Percentiles rank a stretch among this genome's conserved stretches.
Conservation (phyloP, 2,888 invertebrate genomes). For the Corbicula japonica region DNA sequence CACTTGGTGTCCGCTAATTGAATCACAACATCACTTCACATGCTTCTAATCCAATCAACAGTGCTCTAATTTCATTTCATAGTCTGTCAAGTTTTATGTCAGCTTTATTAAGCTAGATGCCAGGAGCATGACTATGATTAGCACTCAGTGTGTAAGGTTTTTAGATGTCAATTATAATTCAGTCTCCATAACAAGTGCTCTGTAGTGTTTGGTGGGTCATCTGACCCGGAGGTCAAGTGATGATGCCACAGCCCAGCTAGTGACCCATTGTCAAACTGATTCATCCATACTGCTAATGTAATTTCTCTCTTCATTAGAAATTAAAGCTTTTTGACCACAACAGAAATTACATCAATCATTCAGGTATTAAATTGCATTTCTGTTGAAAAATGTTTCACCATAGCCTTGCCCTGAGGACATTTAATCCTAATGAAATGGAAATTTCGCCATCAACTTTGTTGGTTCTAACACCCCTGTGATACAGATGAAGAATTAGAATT, state of each 20-base stretch:
- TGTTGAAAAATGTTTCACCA: background rate
- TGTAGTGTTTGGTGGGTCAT: constrained; percentile 12
- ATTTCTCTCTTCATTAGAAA: constrained; percentile 17
- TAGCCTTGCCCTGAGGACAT: too few species aligned
- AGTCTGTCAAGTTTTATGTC: constrained; percentile 33
- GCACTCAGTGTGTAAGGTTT: constrained; percentile 9
- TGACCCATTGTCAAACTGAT: background rate
- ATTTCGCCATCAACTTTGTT: too few species aligned
- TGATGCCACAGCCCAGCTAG: background rate
- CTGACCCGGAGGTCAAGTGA: constrained; percentile 6
- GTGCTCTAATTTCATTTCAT: constrained; percentile 37
- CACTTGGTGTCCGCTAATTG: too few species aligned
- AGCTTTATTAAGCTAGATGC: constrained; percentile 24
- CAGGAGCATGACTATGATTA: constrained; percentile 15
- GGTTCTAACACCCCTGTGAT: too few species aligned
- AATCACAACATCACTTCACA: constrained; percentile 1
- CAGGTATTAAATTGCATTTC: background rate
- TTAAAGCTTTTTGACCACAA: too few species aligned
- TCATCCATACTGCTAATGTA: constrained; percentile 9
- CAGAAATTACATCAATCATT: background rate
- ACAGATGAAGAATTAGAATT: too few species aligned
- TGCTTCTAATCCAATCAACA: constrained; percentile 7
- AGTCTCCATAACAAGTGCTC: constrained; percentile 4
- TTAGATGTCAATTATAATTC: constrained; percentile 10
- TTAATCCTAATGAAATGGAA: too few species aligned